Percentiles rank a stretch among this genome's conserved stretches.
Conservation (phyloP, 2,113 vertebrate genomes). For the Hydropotes inermis region DNA sequence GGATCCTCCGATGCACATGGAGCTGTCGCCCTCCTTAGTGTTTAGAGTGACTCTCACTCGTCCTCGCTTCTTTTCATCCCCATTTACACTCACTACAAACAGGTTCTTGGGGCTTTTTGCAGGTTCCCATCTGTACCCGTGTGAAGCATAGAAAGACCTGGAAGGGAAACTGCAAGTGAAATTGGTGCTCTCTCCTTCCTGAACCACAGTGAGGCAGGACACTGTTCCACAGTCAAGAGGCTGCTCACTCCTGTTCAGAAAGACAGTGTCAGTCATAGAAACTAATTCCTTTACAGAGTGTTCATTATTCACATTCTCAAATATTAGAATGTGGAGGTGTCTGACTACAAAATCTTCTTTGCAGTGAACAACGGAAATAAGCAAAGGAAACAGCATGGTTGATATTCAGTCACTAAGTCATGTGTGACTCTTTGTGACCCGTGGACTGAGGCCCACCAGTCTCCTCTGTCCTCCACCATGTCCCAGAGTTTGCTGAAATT, state of each 20-base stretch:
- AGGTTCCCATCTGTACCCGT: constrained; percentile 1
- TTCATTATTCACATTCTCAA: background rate
- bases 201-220: background rate
- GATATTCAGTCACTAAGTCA: too few species aligned
- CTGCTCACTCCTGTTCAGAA: background rate
- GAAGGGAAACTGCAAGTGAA: background rate
- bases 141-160: background rate
- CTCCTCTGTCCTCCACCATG: too few species aligned
- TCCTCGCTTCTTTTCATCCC: background rate
- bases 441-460: too few species aligned
- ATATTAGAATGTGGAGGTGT: background rate
- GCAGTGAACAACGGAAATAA: too few species aligned
- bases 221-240: background rate
- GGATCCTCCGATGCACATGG: background rate
- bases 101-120: background rate
- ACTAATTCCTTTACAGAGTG: background rate
- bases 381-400: too few species aligned
- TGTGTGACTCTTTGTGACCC: accelerated
- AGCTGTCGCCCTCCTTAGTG: background rate
- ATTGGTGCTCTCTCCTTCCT: background rate
- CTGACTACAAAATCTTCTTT: background rate
- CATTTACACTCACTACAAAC: background rate
- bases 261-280: background rate
- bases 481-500: too few species aligned
- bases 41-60: background rate